Percentiles rank a stretch among this genome's conserved stretches.
These are phyloP conservation scores for Macrosteles quadrilineatus DNA, from an alignment of 1,140 invertebrate genomes.

Conservation along the genomic window DNA sequence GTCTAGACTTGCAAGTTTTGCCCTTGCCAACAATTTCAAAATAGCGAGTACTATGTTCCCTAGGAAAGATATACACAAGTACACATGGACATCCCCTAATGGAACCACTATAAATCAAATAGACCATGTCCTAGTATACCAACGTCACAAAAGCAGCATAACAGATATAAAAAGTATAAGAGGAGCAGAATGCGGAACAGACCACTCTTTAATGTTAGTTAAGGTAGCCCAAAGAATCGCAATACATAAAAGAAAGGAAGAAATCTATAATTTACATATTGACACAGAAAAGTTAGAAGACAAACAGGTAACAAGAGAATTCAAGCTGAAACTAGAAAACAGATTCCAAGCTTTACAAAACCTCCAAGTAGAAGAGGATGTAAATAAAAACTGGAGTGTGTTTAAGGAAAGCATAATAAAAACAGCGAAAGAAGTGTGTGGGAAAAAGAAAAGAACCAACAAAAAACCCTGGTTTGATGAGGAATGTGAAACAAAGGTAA, in stretches of 20 bases:
- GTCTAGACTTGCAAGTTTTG: slow-evolving; percentile 36
- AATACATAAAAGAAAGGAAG: slow-evolving; percentile 2
- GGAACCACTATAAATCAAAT: slow-evolving; percentile 35
- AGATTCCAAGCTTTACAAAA: slow-evolving; percentile 19
- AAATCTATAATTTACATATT: neutral
- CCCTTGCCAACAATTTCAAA: slow-evolving; percentile 35
- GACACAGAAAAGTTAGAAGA: slow-evolving; percentile 10
- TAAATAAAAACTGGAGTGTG: too few relatives aligned
- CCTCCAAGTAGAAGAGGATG: too few relatives aligned
- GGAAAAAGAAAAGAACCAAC: too few relatives aligned
- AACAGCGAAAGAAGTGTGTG: too few relatives aligned
- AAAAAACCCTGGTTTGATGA: too few relatives aligned
- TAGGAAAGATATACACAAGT: slow-evolving; percentile 38
- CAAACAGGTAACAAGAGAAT: neutral
- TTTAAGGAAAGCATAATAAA: too few relatives aligned
- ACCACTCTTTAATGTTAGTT: slow-evolving; percentile 34
- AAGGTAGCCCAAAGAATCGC: slow-evolving; percentile 27
- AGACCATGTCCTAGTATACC: slow-evolving; percentile 37
- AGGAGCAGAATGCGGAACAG: slow-evolving; percentile 36
- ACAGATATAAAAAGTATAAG: slow-evolving; percentile 31
- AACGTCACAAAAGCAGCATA: slow-evolving; percentile 1
- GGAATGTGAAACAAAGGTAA: too few relatives aligned
- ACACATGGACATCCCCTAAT: slow-evolving; percentile 37
- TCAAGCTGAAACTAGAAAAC: neutral
- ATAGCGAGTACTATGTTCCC: slow-evolving; percentile 37